Percentiles rank a stretch among this genome's conserved stretches.
Conservation (phyloP, 2,888 invertebrate species). For the Pasiphila rectangulata region DNA sequence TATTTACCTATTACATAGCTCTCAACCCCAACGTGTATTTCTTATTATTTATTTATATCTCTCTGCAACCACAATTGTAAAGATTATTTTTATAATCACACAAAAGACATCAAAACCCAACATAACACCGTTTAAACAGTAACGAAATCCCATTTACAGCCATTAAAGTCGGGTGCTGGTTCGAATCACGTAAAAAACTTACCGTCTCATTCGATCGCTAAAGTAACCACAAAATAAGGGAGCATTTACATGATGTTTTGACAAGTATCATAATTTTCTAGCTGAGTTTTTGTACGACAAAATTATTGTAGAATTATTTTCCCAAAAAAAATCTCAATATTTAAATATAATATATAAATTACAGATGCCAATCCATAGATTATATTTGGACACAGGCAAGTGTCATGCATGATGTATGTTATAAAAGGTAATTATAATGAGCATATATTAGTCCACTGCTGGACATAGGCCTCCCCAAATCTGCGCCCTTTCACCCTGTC, state of each 20-base stretch:
- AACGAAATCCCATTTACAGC: conserved; percentile 20
- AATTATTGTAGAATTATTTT: neutral
- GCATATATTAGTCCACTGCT: no score
- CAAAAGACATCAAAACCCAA: conserved; percentile 4
- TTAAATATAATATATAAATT: no score
- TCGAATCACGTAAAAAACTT: conserved; percentile 17
- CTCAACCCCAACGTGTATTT: neutral
- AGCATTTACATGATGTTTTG: conserved; percentile 2
- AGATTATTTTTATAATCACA: conserved; percentile 6
- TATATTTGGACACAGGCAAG: no score
- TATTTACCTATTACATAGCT: neutral
- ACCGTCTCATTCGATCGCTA: conserved; percentile 16
- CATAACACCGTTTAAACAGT: conserved; percentile 9
- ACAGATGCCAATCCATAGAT: no score
- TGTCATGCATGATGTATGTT: no score
- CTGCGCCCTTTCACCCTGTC: no score
- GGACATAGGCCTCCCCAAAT: no score
- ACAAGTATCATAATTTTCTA: conserved; percentile 21
- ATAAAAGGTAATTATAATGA: no score
- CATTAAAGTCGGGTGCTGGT: conserved; percentile 11
- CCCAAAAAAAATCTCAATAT: no score
- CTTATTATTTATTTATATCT: neutral
- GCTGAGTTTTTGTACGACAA: no score
- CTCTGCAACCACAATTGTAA: neutral
- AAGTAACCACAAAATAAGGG: conserved; percentile 24